Base-by-base conservation (phyloP, 2,113 vertebrate genomes). In the Pseudorectes ferrugineus region DNA sequence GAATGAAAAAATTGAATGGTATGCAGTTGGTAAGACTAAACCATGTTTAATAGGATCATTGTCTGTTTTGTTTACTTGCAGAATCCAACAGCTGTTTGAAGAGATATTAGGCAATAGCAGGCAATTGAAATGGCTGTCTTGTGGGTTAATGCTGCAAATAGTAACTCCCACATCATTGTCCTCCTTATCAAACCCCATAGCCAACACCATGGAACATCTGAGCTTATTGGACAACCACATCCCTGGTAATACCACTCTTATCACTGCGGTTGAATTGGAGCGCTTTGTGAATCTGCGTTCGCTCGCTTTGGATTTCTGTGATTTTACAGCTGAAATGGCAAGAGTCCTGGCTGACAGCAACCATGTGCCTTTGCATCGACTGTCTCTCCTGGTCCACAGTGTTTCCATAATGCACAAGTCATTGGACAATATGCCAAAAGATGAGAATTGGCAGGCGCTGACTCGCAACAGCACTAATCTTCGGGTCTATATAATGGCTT, bases 401-500 rank as follows among this genome's bases (percentile, higher is more conserved):
- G 98, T 98, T 88, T 98, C 98, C 48, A 97, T 99, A 96, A 98
- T 99, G 97, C 98, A 98, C 97, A 99, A 99, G 97, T 98, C 99
- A 26, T 97, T 99, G 97, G 98, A 99, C 82, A 98, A 98, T 89
- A 99, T 98, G 36, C 98, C 99, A 36, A 98, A 98, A 73, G 99
- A 99, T 90, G 99, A 99, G 38, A 99, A 99, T 68, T 99, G 99
- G 99, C 99, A 99, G 97, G 98, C 98, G 18, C 98, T 99, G 97
- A 99, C 99, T 65, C 98, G 99, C 43, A 98, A 98, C 96, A 99
- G 99, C 95, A 90, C 98, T 84, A 98, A 99, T 98, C 98, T 99
- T 92, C 99, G 99, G 31, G 99, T 99, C 92, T 99, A 99, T 96
- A 97, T 99, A 95, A 99, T 99, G 99, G 99, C 98, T 68, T 98